Conservation (phyloP, 2,888 invertebrate species). For the Heliconius aoede region DNA sequence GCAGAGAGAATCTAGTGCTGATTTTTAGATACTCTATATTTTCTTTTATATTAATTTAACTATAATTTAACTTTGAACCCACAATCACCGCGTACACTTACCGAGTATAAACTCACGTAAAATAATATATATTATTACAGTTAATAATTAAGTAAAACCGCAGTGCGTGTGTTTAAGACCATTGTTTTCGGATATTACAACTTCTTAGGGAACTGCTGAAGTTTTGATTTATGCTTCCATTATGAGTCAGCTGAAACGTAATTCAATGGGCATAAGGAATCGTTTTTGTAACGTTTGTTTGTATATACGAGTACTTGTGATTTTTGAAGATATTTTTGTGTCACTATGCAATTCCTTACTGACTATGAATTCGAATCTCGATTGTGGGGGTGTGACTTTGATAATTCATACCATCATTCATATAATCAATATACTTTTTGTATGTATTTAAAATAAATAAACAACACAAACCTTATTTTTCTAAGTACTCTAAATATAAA, state of each 20-base stretch:
- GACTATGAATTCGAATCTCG: not conserved
- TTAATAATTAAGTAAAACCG: constrained; percentile 5
- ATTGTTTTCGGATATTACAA: constrained; percentile 24
- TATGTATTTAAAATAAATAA: too few species aligned
- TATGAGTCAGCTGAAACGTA: constrained; percentile 28
- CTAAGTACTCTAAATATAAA: too few species aligned
- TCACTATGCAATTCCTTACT: not conserved
- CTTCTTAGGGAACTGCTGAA: constrained; percentile 21
- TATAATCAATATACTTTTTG: too few species aligned
- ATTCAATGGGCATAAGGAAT: constrained; percentile 6
- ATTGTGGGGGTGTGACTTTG: not conserved
- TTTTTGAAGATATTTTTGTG: not conserved
- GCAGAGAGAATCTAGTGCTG: too few species aligned
- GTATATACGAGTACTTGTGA: not conserved
- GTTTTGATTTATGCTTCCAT: constrained; percentile 25
- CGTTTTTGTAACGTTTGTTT: not conserved
- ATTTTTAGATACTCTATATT: too few species aligned
- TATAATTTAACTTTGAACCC: too few species aligned
- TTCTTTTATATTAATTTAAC: too few species aligned
- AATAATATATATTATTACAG: not conserved
- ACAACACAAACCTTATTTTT: too few species aligned
- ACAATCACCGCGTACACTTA: too few species aligned
- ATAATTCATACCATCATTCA: too few species aligned
- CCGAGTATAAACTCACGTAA: too few species aligned
- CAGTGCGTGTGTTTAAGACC: constrained; percentile 11